Percentiles rank a stretch among this genome's conserved stretches.
phyloP scores from a whole-genome alignment of 2,888 invertebrate species.

The Nectonema munidae region DNA sequence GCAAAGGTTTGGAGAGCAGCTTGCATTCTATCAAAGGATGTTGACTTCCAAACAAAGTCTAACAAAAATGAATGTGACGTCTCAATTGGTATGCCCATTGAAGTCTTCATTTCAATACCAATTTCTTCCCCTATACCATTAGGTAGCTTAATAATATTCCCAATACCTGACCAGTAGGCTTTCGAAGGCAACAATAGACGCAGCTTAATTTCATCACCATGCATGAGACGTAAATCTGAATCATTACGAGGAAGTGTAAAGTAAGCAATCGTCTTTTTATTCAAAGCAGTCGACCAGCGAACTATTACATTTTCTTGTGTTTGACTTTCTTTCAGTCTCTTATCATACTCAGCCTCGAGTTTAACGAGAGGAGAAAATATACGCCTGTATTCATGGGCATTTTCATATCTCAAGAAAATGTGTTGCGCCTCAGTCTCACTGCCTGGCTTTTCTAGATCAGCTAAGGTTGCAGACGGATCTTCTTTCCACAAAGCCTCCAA shows the following conservation, averaged over 20 bases:
- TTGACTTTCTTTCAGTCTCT: conserved; percentile 76
- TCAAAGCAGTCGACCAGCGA: conserved; percentile 87
- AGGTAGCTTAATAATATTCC: conserved; percentile 51
- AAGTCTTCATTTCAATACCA: conserved; percentile 68
- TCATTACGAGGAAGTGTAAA: conserved; percentile 42
- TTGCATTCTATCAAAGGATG: conserved; percentile 90
- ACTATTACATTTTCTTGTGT: conserved; percentile 92
- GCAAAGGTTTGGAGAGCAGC: conserved; percentile 69
- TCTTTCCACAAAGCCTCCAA: conserved; percentile 96
- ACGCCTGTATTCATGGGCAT: conserved; percentile 93
- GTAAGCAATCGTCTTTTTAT: conserved; percentile 85
- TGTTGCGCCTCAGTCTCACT: conserved; percentile 90
- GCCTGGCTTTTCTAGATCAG: conserved; percentile 85
- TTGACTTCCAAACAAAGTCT: conserved; percentile 96
- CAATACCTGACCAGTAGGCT: conserved; percentile 55
- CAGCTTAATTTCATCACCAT: conserved; percentile 72
- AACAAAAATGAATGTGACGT: conserved; percentile 78
- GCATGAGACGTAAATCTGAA: conserved; percentile 80
- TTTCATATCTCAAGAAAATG: conserved; percentile 47
- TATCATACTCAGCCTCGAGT: conserved; percentile 89
- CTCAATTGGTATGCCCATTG: conserved; percentile 60
- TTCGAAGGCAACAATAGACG: conserved; percentile 29
- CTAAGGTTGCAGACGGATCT: conserved; percentile 79
- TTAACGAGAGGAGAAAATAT: conserved; percentile 84
- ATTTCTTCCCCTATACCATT: conserved; percentile 69